These are phyloP conservation scores for Podargus strigoides DNA, from an alignment of 2,797 vertebrate species.

Conservation along the genomic window DNA sequence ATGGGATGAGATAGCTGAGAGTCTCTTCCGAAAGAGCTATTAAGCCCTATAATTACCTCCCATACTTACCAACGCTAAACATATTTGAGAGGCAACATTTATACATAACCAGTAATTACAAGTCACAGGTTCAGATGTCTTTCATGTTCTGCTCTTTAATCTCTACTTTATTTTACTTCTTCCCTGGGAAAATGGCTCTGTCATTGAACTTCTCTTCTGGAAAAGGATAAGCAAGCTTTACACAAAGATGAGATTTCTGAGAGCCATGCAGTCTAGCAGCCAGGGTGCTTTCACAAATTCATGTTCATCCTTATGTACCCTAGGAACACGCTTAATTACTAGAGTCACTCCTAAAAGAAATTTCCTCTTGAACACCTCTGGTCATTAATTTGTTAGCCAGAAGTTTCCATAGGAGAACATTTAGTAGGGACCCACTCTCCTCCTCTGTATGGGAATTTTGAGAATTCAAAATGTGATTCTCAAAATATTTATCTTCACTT, in stretches of 20 bases:
- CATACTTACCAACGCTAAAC: conserved; percentile 55
- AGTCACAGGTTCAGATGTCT: conserved; percentile 61
- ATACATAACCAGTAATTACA: conserved; percentile 65
- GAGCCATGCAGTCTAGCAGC: neutral
- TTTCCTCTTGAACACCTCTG: neutral
- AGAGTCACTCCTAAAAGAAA: neutral
- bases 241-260: neutral
- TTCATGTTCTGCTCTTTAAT: conserved; percentile 63
- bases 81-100: conserved; percentile 68
- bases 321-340: fast-evolving
- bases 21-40: conserved; percentile 62
- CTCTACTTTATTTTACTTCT: conserved; percentile 36
- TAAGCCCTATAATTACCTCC: conserved; percentile 65
- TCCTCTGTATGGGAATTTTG: neutral
- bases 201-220: neutral
- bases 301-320: fast-evolving
- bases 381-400: neutral
- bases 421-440: neutral
- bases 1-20: conserved; percentile 50
- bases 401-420: neutral
- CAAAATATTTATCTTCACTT: fast-evolving
- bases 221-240: neutral
- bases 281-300: neutral
- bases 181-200: conserved; percentile 30
- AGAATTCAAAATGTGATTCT: neutral